Conservation (phyloP, 2,888 invertebrate species). For the Tineola bisselliella region DNA sequence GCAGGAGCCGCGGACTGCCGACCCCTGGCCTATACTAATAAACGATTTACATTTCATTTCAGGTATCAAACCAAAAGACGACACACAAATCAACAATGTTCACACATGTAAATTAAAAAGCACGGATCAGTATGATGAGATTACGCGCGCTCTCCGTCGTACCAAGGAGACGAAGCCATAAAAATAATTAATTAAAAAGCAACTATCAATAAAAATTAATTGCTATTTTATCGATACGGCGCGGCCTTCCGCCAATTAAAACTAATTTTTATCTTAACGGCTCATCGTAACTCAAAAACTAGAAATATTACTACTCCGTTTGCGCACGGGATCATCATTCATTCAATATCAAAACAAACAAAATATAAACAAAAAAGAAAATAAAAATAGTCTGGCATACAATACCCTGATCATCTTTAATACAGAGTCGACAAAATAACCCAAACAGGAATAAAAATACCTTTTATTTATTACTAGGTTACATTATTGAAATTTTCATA, state of each 20-base stretch:
- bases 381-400: too few relatives aligned
- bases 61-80: too few relatives aligned
- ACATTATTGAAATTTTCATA: too few relatives aligned
- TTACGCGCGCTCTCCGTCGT: background rate
- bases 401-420: too few relatives aligned
- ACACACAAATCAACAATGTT: background rate
- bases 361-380: too few relatives aligned
- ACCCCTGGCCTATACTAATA: background rate
- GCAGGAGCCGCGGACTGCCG: too few relatives aligned
- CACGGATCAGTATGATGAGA: background rate
- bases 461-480: too few relatives aligned
- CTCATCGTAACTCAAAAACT: conserved; percentile 16
- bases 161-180: background rate
- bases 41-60: background rate
- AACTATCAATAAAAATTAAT: conserved; percentile 30
- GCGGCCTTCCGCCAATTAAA: conserved; percentile 29
- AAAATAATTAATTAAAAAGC: conserved; percentile 30
- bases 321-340: background rate
- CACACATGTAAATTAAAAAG: background rate
- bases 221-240: conserved; percentile 32
- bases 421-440: too few relatives aligned
- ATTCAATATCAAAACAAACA: too few relatives aligned
- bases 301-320: conserved; percentile 14
- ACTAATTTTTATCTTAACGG: conserved; percentile 19
- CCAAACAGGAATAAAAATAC: too few relatives aligned